These are phyloP conservation scores for Onychorhynchus coronatus DNA, from an alignment of 2,113 vertebrate species.

Conservation along the genomic window DNA sequence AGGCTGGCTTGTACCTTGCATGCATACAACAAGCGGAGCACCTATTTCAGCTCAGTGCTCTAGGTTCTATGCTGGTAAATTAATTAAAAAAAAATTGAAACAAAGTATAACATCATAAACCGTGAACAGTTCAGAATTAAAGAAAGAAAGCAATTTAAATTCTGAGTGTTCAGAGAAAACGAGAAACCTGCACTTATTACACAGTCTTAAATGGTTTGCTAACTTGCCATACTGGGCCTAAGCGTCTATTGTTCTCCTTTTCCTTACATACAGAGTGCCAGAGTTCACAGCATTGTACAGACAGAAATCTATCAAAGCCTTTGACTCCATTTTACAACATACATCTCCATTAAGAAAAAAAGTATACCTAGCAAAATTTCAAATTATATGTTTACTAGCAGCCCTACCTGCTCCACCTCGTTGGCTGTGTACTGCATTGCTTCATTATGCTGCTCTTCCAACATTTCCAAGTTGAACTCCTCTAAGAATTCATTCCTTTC, in stretches of 20 bases:
- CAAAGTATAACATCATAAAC: not conserved
- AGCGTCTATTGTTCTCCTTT: not conserved
- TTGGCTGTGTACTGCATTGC: constrained; percentile 79
- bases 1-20: not conserved
- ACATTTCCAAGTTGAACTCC: constrained; percentile 93
- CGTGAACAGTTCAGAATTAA: not conserved
- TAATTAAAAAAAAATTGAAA: not conserved
- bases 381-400: not conserved
- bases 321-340: not conserved
- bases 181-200: not conserved
- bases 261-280: fast-evolving
- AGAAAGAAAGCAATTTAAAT: not conserved
- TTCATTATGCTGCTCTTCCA: constrained; percentile 92
- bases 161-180: not conserved
- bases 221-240: not conserved
- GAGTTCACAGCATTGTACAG: not conserved
- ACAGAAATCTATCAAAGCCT: constrained; percentile 3
- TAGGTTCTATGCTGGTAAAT: not conserved
- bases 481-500: constrained; percentile 96
- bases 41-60: not conserved
- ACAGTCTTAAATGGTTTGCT: not conserved
- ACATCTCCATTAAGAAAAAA: not conserved
- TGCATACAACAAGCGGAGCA: not conserved
- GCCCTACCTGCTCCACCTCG: constrained; percentile 83
- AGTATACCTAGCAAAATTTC: not conserved